These are phyloP conservation scores for Protosalanx chinensis DNA, from an alignment of 2,797 vertebrate species.

Conservation along the genomic window DNA sequence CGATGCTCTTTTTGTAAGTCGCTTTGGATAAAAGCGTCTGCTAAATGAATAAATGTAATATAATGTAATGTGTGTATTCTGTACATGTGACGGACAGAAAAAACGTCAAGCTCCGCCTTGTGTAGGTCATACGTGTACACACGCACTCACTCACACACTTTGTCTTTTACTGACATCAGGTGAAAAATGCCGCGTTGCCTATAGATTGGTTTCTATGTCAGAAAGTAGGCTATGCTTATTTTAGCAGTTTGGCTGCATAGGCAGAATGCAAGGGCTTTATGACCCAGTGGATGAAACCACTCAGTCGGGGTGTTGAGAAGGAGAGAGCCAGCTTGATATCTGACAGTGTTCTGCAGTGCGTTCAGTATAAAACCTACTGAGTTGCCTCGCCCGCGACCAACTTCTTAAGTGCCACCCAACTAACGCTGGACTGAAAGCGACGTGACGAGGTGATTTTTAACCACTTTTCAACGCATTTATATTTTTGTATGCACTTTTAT, in stretches of 20 bases:
- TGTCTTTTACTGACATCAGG: not conserved
- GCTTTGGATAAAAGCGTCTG: too few species aligned
- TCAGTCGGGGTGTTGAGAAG: not conserved
- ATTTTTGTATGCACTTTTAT: not conserved
- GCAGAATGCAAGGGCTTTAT: constrained; percentile 33
- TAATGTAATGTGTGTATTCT: too few species aligned
- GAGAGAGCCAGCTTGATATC: constrained; percentile 11
- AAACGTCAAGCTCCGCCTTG: too few species aligned
- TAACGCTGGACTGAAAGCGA: constrained; percentile 12
- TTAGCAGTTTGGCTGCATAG: not conserved
- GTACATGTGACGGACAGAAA: too few species aligned
- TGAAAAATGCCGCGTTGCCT: too few species aligned
- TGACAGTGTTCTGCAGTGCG: constrained; percentile 14
- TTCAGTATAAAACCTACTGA: constrained; percentile 54
- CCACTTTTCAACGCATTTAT: not conserved
- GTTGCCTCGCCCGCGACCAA: constrained; percentile 45
- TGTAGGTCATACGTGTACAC: too few species aligned
- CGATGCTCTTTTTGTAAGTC: too few species aligned
- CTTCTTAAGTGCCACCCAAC: constrained; percentile 40
- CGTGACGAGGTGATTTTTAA: not conserved
- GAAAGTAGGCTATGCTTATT: not conserved
- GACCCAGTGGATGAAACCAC: constrained; percentile 40
- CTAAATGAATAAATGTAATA: too few species aligned
- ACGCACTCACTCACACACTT: not conserved
- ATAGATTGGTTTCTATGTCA: not conserved